Evolutionary conservation across 2,113 vertebrate genomes (phyloP), one percentile per base, ranked within the genome.

Genomic region (Hippocampus zosterae): DNA sequence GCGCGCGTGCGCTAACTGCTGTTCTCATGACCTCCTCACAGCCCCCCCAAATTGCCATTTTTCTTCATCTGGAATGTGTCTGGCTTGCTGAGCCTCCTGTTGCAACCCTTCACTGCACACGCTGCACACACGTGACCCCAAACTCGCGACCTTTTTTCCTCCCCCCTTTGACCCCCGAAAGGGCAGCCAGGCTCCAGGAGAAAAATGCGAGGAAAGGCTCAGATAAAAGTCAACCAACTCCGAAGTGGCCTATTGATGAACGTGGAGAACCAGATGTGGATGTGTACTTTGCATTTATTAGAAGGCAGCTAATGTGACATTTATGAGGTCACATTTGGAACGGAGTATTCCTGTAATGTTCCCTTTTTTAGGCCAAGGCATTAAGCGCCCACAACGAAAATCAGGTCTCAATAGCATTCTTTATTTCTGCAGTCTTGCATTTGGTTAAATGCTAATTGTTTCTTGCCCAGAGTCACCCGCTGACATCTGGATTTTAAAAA

Each of bases 11-110:
- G 55, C 52, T 27, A 57, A 16, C 61, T 41, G 67, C 73, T 65
- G 82, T 92, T 91, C 91, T 88, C 91, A 92, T 89, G 89, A 90
- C 86, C 88, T 88, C 75, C 70, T 68, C 63, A 56, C 68, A 50
- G 21, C 7, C 56, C 5, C 5, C 25, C 25, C 80, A 40, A 68
- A 84, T 73, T 84, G 76, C 83, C 81, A 83, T 72, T 80, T 87
- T 82, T 81, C 59, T 16, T 74, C 81, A 85, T 84, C 65, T 78
- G 85, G 84, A 82, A 80, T 88, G 81, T 86, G 68, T 81, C 65
- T 78, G 68, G 70, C 74, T 75, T 76, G 69, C n/a, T 79, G 78
- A 77, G 73, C 82, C 55, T 69, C 67, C 72, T 67, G 63, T 65
- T 23, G 64, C 16, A 33, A 75, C 62, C 72, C 71, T 61, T 75